Conservation (phyloP, 2,888 invertebrate species). For the Megastigmus dorsalis region DNA sequence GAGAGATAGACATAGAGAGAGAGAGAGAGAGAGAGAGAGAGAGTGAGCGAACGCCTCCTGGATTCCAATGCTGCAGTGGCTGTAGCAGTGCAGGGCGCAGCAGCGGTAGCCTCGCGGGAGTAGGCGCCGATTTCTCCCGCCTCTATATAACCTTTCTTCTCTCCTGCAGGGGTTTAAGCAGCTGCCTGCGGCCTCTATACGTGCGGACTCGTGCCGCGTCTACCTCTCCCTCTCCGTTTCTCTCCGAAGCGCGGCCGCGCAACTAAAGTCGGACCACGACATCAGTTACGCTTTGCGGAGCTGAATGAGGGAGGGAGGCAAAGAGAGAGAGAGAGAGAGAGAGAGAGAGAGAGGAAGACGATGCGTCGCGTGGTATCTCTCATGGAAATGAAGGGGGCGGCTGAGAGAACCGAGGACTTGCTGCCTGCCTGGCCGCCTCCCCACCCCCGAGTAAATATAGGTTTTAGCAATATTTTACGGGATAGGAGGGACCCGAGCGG, state of each 20-base stretch:
- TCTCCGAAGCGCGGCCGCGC: neutral
- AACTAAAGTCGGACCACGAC: slow-evolving; percentile 22
- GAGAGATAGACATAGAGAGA: too few relatives aligned
- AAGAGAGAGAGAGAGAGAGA: neutral
- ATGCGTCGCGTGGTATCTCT: neutral
- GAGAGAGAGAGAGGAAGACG: neutral
- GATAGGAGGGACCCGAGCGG: neutral
- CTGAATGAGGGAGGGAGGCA: neutral
- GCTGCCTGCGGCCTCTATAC: neutral
- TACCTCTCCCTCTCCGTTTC: too few relatives aligned
- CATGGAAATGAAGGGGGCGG: slow-evolving; percentile 2
- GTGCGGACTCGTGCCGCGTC: too few relatives aligned
- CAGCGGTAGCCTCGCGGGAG: neutral
- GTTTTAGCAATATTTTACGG: slow-evolving; percentile 8
- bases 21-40: too few relatives aligned
- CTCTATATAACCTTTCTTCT: neutral
- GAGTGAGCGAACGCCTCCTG: neutral
- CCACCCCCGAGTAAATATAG: slow-evolving; percentile 9
- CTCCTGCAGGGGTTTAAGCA: neutral
- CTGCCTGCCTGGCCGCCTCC: too few relatives aligned
- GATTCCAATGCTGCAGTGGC: neutral
- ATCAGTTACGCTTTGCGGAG: slow-evolving; percentile 23
- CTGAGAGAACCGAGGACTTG: too few relatives aligned
- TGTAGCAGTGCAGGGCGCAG: too few relatives aligned
- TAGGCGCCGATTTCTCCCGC: neutral